Percentiles rank a stretch among this genome's conserved stretches.
Conservation (phyloP, 2,113 vertebrate genomes). For the Mixornis gularis region DNA sequence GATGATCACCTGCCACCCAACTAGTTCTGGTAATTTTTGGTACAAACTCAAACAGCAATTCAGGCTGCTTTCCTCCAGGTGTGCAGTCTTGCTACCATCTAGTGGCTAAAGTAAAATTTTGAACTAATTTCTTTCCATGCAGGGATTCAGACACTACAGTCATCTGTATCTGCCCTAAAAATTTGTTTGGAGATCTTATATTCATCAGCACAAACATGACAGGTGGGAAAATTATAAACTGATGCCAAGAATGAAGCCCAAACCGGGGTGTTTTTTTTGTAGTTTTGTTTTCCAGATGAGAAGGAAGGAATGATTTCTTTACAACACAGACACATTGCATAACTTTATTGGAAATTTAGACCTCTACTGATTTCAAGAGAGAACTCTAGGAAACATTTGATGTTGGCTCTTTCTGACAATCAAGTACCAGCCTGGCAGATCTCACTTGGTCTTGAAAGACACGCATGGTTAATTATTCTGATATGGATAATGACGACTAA, state of each 20-base stretch:
- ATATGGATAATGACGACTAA: not conserved
- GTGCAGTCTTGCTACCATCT: slow-evolving; percentile 54
- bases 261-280: rapidly evolving
- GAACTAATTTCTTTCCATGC: not conserved
- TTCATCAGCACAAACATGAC: not conserved
- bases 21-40: not conserved
- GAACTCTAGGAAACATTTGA: not conserved
- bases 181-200: not conserved
- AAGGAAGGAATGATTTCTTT: not conserved
- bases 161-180: rapidly evolving
- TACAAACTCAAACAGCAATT: not conserved
- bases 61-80: not conserved
- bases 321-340: not conserved
- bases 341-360: not conserved
- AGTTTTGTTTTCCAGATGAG: not conserved
- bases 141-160: not conserved
- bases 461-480: not conserved
- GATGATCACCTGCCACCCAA: not conserved
- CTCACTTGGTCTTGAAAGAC: not conserved
- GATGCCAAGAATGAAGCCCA: not conserved
- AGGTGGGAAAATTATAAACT: not conserved
- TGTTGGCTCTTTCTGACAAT: not conserved
- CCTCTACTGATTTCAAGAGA: not conserved
- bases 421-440: not conserved
- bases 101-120: slow-evolving; percentile 29